Evolutionary conservation across 2,113 vertebrate species (phyloP).

Genomic region (Pantherophis guttatus): DNA sequence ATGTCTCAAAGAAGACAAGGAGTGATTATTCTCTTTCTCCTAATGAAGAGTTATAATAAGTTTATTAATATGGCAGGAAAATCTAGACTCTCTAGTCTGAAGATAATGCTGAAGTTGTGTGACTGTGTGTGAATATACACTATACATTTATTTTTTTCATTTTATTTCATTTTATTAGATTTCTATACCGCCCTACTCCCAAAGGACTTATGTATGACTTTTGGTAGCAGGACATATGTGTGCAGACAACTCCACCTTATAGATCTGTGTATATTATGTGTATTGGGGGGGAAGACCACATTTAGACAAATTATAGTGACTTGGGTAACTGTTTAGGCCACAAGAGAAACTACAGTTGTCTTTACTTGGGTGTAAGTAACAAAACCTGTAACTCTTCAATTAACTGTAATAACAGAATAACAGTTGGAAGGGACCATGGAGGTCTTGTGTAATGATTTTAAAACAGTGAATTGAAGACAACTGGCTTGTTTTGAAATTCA

Average conservation of each 20-base stretch:
- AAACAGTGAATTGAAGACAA: not conserved
- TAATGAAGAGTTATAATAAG: not conserved
- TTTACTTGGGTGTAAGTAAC: not conserved
- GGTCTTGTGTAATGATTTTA: not conserved
- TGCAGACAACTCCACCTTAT: not conserved
- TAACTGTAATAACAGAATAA: not conserved
- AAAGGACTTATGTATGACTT: not conserved
- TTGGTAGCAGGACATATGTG: not conserved
- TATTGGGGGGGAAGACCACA: not conserved
- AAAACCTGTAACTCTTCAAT: not conserved
- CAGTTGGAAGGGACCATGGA: no score
- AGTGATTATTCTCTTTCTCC: not conserved
- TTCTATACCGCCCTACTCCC: no score
- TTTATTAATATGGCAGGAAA: not conserved
- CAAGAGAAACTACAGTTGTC: not conserved
- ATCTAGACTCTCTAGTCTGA: not conserved
- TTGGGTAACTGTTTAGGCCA: not conserved
- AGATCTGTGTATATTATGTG: not conserved
- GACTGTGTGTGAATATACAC: not conserved
- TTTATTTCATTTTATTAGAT: no score
- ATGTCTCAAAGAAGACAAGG: not conserved
- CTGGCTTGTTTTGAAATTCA: not conserved
- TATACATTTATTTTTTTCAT: no score
- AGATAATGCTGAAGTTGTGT: not conserved
- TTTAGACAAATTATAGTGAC: not conserved